phyloP scores from a whole-genome alignment of 1,140 invertebrate species.

The Papilio polyxenes region DNA sequence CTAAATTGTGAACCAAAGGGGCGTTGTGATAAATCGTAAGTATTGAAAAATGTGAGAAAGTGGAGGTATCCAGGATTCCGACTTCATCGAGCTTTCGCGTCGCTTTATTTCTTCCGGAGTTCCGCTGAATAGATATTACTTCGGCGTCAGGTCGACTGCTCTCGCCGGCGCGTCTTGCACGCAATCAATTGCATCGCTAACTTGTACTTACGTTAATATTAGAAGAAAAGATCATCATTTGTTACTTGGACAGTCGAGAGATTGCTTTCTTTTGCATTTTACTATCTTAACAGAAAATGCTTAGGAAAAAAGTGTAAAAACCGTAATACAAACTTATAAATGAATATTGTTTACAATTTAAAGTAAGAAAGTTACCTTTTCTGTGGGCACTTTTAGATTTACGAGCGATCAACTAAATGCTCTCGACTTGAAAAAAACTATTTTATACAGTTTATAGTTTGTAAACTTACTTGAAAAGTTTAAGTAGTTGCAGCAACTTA shows the following conservation, averaged over 20 bases:
- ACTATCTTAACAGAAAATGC: background rate
- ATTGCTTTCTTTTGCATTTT: background rate
- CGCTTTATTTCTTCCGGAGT: background rate
- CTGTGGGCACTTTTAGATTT: background rate
- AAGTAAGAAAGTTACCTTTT: background rate
- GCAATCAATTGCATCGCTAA: background rate
- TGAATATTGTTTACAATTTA: background rate
- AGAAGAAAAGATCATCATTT: background rate
- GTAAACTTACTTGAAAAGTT: slow-evolving; percentile 3
- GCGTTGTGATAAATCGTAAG: background rate
- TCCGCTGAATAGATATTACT: background rate
- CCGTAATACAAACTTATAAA: background rate
- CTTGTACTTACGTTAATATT: background rate
- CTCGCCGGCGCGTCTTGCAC: background rate
- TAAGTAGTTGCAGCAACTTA: background rate
- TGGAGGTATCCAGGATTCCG: background rate
- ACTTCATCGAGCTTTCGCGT: background rate
- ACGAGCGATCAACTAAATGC: background rate
- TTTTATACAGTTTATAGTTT: background rate
- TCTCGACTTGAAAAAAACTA: background rate
- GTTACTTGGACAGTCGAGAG: background rate
- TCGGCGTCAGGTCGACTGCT: background rate
- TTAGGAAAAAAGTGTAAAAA: no score
- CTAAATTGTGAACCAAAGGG: background rate
- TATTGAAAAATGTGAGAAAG: background rate